Base-by-base conservation (phyloP, 2,113 vertebrate genomes). In the Andinoacara biseriatus region DNA sequence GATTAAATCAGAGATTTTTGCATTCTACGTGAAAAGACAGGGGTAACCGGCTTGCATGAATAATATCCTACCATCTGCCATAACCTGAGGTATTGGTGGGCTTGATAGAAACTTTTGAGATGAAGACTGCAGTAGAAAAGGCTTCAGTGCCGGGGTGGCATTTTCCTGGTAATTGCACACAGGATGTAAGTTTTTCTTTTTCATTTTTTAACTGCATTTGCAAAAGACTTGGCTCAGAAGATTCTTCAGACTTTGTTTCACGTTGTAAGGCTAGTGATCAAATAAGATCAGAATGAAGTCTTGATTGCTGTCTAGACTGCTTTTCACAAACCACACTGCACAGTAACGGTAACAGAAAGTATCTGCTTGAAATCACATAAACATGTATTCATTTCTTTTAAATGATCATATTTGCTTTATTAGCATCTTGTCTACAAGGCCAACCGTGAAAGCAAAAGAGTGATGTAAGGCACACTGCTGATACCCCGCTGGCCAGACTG, bases 361-460 rank as follows among this genome's bases (percentile, higher is more conserved):
- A 49, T 69, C 0, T 56, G 17, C 46, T 18, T 26, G 58, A 80
- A 52, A 31, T 74, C 5, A 63, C 13, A 56, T 60, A n/a, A 35
- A 61, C 59, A 46, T 75, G 54, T 20, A 75, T 67, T 24, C 10
- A 35, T 49, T 4, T 56, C 46, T 49, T 5, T 49, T 52, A 72
- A 54, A 72, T 31, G 13, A 72, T 72, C 67, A 54, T 46, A 52
- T 72, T 72, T 33, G 26, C 67, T 52, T 84, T 62, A 43, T 24
- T 62, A 57, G 7, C 9, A 0, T 26, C 54, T 58, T 76, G n/a
- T 35, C 61, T 38, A 26, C 49, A 40, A 65, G 49, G 49, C 49
- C 77, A 67, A 20, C 49, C 8, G 20, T 33, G 20, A 78, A 62
- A 22, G 58, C 76, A 24, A 38, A 52, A 11, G 3, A 46, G 18